phyloP scores from a whole-genome alignment of 2,888 invertebrate genomes.

The Melolontha melolontha region DNA sequence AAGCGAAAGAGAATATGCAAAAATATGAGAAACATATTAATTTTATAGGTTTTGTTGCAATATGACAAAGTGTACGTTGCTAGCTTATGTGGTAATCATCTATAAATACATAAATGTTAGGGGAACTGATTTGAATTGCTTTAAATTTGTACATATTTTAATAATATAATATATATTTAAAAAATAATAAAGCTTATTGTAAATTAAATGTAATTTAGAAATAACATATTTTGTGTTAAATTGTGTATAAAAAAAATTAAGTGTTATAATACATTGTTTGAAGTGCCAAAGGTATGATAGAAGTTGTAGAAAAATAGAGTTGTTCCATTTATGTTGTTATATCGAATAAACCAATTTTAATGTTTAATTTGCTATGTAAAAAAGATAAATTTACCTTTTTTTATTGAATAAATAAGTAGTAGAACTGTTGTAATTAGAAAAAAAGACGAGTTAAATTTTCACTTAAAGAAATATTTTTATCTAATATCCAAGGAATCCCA shows the following conservation, averaged over 20 bases:
- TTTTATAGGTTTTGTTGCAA: conserved; percentile 39
- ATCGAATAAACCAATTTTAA: neutral
- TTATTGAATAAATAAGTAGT: conserved; percentile 25
- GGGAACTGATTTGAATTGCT: conserved; percentile 51
- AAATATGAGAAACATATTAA: neutral
- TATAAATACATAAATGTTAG: conserved; percentile 49
- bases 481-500: no score
- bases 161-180: conserved; percentile 3
- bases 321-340: conserved; percentile 3
- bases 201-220: conserved; percentile 50
- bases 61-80: conserved; percentile 47
- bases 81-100: conserved; percentile 32
- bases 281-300: conserved; percentile 53
- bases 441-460: no score
- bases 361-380: no score
- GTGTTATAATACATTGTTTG: conserved; percentile 51
- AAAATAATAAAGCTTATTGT: conserved; percentile 51
- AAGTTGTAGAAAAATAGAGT: conserved; percentile 27
- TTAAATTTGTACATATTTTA: conserved; percentile 50
- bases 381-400: neutral
- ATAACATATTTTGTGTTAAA: conserved; percentile 45
- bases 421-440: no score
- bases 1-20: conserved; percentile 32
- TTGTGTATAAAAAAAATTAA: conserved; percentile 50
- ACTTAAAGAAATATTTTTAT: no score